Evolutionary conservation across 2,888 invertebrate species (phyloP).

Genomic region (Dryadula phaetusa): DNA sequence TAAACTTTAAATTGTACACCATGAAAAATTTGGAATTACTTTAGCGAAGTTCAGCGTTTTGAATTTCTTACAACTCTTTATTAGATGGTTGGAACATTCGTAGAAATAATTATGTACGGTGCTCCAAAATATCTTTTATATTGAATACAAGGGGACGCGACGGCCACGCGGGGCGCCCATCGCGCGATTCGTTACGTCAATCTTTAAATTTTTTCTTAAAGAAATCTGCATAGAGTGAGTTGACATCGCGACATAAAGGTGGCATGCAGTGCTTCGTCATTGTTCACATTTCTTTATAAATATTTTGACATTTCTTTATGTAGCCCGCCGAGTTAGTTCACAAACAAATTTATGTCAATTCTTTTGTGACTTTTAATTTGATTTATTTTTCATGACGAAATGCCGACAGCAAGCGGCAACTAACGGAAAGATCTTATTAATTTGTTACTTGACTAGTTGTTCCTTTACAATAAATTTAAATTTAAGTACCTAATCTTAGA

Average conservation of each 20-base stretch:
- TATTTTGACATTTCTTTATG: constrained; percentile 83
- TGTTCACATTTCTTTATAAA: constrained; percentile 82
- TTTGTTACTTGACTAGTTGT: constrained; percentile 78
- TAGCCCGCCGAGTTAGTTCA: constrained; percentile 73
- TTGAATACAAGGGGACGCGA: constrained; percentile 62
- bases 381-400: constrained; percentile 80
- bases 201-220: constrained; percentile 73
- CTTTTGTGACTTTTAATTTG: constrained; percentile 81
- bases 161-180: constrained; percentile 73
- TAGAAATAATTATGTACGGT: constrained; percentile 81
- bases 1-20: constrained; percentile 55
- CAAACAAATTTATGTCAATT: constrained; percentile 78
- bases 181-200: constrained; percentile 82
- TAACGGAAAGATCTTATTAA: constrained; percentile 71
- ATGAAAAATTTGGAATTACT: constrained; percentile 60
- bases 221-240: constrained; percentile 81
- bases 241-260: constrained; percentile 77
- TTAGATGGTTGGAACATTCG: constrained; percentile 71
- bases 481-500: constrained; percentile 36
- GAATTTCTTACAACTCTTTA: constrained; percentile 74
- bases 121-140: constrained; percentile 67
- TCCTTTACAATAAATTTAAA: constrained; percentile 73
- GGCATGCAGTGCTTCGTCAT: constrained; percentile 70
- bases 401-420: constrained; percentile 68
- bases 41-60: constrained; percentile 57